phyloP scores from a whole-genome alignment of 2,888 invertebrate species.

The Chloroclystis v-ata region DNA sequence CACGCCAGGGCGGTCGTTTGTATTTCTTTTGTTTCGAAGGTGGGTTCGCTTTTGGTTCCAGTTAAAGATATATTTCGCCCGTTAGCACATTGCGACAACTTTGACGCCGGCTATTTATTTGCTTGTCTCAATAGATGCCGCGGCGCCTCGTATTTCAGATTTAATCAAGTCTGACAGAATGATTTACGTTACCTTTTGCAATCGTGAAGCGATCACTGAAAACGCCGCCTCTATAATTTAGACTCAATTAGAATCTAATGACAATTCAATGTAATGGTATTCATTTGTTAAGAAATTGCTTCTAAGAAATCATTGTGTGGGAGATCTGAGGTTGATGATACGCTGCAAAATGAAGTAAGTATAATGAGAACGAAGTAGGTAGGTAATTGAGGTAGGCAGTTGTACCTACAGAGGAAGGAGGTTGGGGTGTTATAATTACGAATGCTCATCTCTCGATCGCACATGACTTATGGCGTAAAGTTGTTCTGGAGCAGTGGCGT shows the following conservation, averaged over 20 bases:
- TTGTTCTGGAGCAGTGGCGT: constrained; percentile 46
- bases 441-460: constrained; percentile 54
- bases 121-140: constrained; percentile 64
- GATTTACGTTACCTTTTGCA: constrained; percentile 65
- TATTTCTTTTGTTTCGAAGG: constrained; percentile 67
- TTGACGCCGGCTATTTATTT: constrained; percentile 67
- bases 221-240: constrained; percentile 42
- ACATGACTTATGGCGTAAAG: constrained; percentile 62
- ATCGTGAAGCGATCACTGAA: constrained; percentile 53
- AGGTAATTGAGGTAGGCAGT: constrained; percentile 5
- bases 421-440: constrained; percentile 38
- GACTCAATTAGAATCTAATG: constrained; percentile 42
- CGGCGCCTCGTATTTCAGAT: constrained; percentile 65
- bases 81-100: constrained; percentile 68
- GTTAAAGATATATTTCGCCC: constrained; percentile 65
- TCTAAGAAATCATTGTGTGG: constrained; percentile 2
- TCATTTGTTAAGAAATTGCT: constrained; percentile 26
- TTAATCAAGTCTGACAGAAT: constrained; percentile 68
- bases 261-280: constrained; percentile 12
- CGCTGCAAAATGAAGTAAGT: no score
- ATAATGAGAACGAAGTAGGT: constrained; percentile 2
- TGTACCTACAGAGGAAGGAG: constrained; percentile 29
- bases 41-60: constrained; percentile 53
- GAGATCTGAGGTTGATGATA: background rate
- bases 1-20: constrained; percentile 62